phyloP scores from a whole-genome alignment of 2,797 vertebrate species.

The Denticeps clupeoides region DNA sequence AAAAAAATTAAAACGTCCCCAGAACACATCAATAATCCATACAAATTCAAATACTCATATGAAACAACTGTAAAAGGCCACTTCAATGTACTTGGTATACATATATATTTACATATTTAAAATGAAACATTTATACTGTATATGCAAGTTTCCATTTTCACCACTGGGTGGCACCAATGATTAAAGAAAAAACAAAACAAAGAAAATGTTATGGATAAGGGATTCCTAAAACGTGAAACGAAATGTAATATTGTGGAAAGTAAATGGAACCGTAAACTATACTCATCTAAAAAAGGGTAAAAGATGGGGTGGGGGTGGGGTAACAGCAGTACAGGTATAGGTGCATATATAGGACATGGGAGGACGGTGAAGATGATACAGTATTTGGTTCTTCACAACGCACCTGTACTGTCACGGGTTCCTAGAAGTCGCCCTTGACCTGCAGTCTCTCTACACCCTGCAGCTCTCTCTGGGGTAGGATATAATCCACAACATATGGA shows the following conservation, averaged over 20 bases:
- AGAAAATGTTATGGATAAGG: conserved; percentile 24
- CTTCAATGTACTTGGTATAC: conserved; percentile 38
- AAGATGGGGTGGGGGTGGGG: too few species aligned
- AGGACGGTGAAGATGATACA: too few species aligned
- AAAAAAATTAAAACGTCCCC: conserved; percentile 27
- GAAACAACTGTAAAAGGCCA: conserved; percentile 31
- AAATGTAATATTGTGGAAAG: too few species aligned
- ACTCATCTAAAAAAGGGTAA: too few species aligned
- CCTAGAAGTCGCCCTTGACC: too few species aligned
- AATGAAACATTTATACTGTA: conserved; percentile 14
- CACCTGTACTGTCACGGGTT: conserved; percentile 24
- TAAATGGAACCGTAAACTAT: too few species aligned
- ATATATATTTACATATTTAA: conserved; percentile 45
- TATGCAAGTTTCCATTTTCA: conserved; percentile 31
- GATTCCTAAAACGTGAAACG: conserved; percentile 22
- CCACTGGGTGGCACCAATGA: conserved; percentile 57
- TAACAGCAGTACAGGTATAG: too few species aligned
- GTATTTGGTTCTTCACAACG: conserved; percentile 31
- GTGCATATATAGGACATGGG: too few species aligned
- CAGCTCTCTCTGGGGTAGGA: conserved; percentile 4
- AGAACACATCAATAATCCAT: conserved; percentile 25
- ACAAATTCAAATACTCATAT: conserved; percentile 13
- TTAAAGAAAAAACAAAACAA: conserved; percentile 30
- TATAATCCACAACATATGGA: conserved; percentile 88
- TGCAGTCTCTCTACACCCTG: conserved; percentile 15